Evolutionary conservation across 2,888 invertebrate genomes (phyloP).

Genomic region (Habroteleia sp.): DNA sequence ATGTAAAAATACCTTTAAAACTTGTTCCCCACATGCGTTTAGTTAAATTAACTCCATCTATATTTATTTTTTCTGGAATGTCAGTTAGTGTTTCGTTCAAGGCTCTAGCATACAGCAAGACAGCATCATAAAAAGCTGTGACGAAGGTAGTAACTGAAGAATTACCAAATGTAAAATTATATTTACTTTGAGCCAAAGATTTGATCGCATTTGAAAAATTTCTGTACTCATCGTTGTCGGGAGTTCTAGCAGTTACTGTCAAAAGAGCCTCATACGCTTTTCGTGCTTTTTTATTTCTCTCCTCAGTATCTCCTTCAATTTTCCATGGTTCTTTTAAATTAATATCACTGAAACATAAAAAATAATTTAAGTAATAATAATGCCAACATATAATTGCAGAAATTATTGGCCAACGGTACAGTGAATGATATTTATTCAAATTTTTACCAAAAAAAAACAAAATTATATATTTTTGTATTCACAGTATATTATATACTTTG

Average conservation of each 20-base stretch:
- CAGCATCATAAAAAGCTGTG: slow-evolving; percentile 97
- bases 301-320: slow-evolving; percentile 88
- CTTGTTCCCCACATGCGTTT: slow-evolving; percentile 92
- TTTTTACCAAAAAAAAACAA: too few species aligned
- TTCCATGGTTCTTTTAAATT: slow-evolving; percentile 90
- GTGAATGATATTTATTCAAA: too few species aligned
- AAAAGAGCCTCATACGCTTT: slow-evolving; percentile 93
- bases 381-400: too few species aligned
- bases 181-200: slow-evolving; percentile 85
- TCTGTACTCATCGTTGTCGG: slow-evolving; percentile 88
- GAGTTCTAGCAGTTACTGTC: slow-evolving; percentile 92
- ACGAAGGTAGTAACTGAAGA: slow-evolving; percentile 94
- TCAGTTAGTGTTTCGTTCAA: slow-evolving; percentile 90
- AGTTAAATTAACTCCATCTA: slow-evolving; percentile 93
- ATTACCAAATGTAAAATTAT: slow-evolving; percentile 88
- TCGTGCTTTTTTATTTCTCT: slow-evolving; percentile 91
- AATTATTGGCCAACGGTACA: too few species aligned
- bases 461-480: too few species aligned
- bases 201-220: slow-evolving; percentile 89
- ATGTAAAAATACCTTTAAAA: slow-evolving; percentile 93
- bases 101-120: slow-evolving; percentile 94
- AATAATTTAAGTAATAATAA: too few species aligned
- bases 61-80: slow-evolving; percentile 76
- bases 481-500: too few species aligned
- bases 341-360: slow-evolving; percentile 70